Evolutionary conservation across 2,113 vertebrate species (phyloP).

Genomic region (Echinops telfairi): DNA sequence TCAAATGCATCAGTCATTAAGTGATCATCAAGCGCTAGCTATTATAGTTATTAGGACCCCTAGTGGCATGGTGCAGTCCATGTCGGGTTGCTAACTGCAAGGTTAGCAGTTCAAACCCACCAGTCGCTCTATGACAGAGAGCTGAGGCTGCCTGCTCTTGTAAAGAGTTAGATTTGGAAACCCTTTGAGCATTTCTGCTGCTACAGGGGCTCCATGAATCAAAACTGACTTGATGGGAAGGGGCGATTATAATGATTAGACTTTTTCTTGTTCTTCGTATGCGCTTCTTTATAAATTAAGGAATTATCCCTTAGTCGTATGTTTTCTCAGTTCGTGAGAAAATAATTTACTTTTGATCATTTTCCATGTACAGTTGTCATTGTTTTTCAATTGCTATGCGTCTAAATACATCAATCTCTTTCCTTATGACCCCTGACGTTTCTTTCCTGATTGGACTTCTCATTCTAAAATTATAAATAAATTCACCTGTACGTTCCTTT

Average conservation of each 20-base stretch:
- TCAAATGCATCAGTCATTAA: neutral
- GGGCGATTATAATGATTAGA: neutral
- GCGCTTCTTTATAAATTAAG: conserved; percentile 47
- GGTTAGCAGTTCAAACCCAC: no score
- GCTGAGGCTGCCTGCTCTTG: no score
- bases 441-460: neutral
- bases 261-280: neutral
- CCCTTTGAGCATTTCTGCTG: no score
- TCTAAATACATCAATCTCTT: neutral
- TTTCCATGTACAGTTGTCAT: neutral
- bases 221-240: no score
- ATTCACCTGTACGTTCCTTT: neutral
- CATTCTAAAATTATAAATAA: neutral
- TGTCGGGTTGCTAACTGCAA: no score
- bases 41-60: neutral
- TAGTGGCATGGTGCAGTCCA: no score
- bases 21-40: conserved; percentile 14
- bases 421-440: neutral
- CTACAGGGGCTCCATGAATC: no score
- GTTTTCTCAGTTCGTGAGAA: neutral
- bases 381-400: neutral
- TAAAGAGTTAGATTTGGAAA: no score
- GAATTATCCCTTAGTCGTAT: neutral
- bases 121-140: no score
- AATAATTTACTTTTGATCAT: neutral